phyloP scores from a whole-genome alignment of 2,797 vertebrate genomes.

The Mallotus villosus region DNA sequence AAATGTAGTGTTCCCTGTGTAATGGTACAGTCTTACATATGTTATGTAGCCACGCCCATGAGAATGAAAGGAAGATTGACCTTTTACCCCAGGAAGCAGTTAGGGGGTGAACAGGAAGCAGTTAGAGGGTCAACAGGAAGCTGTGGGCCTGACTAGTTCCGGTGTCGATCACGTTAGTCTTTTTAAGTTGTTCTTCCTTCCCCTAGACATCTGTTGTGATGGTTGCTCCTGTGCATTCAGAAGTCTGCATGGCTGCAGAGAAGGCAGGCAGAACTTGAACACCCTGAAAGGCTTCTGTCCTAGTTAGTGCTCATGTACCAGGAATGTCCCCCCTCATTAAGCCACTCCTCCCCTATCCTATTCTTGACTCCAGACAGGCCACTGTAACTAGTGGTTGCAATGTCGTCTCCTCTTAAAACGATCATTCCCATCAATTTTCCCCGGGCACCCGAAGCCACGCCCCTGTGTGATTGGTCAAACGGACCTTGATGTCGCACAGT shows the following conservation, averaged over 20 bases:
- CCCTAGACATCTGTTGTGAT: slow-evolving; percentile 37
- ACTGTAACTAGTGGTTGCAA: slow-evolving; percentile 50
- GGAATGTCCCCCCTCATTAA: slow-evolving; percentile 47
- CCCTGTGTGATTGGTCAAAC: too few relatives aligned
- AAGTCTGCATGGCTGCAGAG: slow-evolving; percentile 58
- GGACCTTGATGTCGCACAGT: slow-evolving; percentile 73
- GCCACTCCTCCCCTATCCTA: slow-evolving; percentile 9
- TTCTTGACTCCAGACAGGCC: slow-evolving; percentile 60
- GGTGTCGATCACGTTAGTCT: slow-evolving; percentile 51
- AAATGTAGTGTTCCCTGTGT: slow-evolving; percentile 79
- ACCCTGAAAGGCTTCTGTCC: slow-evolving; percentile 31
- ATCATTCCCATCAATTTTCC: slow-evolving; percentile 66
- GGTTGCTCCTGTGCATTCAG: slow-evolving; percentile 54
- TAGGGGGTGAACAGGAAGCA: slow-evolving; percentile 57
- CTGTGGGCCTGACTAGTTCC: slow-evolving; percentile 53
- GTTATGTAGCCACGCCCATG: slow-evolving; percentile 79
- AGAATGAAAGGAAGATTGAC: slow-evolving; percentile 56
- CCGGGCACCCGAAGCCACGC: too few relatives aligned
- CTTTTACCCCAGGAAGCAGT: slow-evolving; percentile 47
- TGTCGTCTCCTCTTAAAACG: slow-evolving; percentile 58
- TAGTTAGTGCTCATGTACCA: slow-evolving; percentile 47
- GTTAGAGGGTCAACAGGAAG: slow-evolving; percentile 58
- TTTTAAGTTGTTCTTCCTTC: slow-evolving; percentile 58
- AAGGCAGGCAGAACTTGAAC: slow-evolving; percentile 53
- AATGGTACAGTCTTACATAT: slow-evolving; percentile 86